Percentiles rank a stretch among this genome's conserved stretches.
phyloP scores from a whole-genome alignment of 2,888 invertebrate genomes.

The Anodontia alba region DNA sequence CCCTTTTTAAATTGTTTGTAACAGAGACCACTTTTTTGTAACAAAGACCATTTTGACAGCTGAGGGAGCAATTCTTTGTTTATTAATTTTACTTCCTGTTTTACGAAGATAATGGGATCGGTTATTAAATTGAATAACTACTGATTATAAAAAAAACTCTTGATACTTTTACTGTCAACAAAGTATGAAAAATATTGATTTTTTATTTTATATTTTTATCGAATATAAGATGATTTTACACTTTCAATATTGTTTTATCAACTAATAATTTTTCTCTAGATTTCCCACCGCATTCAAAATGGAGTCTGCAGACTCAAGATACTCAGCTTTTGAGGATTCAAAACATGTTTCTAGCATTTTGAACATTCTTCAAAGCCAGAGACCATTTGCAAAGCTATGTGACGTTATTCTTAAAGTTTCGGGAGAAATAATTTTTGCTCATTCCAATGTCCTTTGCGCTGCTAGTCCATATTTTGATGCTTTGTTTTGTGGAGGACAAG shows the following conservation, averaged over 20 bases:
- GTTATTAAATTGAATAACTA: neutral
- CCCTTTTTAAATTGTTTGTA: neutral
- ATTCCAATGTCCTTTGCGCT: slow-evolving; percentile 82
- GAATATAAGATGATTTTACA: neutral
- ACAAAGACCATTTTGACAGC: slow-evolving; percentile 6
- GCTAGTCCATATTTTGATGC: slow-evolving; percentile 82
- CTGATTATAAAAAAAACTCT: too few relatives aligned
- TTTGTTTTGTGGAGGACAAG: slow-evolving; percentile 77
- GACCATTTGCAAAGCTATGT: slow-evolving; percentile 77
- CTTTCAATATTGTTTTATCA: neutral
- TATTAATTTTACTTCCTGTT: neutral
- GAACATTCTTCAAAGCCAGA: slow-evolving; percentile 73
- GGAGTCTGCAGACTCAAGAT: slow-evolving; percentile 56
- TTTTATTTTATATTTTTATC: neutral
- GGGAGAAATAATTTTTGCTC: slow-evolving; percentile 79
- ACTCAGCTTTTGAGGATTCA: slow-evolving; percentile 60
- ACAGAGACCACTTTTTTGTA: neutral
- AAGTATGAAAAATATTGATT: neutral
- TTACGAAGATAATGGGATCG: slow-evolving; percentile 13
- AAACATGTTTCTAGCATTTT: slow-evolving; percentile 61
- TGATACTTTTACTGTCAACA: too few relatives aligned
- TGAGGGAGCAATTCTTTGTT: slow-evolving; percentile 1
- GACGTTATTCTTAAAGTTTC: slow-evolving; percentile 82
- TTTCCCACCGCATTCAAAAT: slow-evolving; percentile 63
- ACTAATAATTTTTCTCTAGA: neutral